Evolutionary conservation across 2,113 vertebrate species (phyloP).

Genomic region (Caranx melampygus): DNA sequence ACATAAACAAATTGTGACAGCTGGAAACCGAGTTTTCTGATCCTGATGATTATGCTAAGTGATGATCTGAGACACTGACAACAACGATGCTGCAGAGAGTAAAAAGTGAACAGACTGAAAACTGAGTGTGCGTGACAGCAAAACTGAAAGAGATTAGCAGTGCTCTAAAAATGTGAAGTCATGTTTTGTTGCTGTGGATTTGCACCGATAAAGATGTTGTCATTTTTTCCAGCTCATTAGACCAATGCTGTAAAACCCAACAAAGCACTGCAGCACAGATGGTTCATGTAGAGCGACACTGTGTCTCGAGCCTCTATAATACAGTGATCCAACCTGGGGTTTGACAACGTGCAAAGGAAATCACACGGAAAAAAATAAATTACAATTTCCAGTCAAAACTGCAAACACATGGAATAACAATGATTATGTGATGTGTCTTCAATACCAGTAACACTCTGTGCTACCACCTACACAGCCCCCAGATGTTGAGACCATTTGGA

Average conservation of each 20-base stretch:
- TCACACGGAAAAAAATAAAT: not conserved
- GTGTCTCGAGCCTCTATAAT: not conserved
- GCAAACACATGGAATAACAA: not conserved
- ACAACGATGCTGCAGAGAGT: not conserved
- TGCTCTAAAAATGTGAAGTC: not conserved
- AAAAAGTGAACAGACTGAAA: not conserved
- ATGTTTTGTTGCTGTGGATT: not conserved
- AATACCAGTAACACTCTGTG: not conserved
- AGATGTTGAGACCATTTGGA: no score
- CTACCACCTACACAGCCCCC: not conserved
- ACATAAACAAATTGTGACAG: slow-evolving; percentile 52
- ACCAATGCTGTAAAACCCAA: not conserved
- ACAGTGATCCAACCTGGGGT: not conserved
- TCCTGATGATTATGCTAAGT: slow-evolving; percentile 38
- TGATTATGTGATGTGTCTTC: not conserved
- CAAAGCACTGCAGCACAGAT: not conserved
- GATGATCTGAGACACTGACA: slow-evolving; percentile 6
- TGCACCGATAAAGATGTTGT: not conserved
- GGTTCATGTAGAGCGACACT: not conserved
- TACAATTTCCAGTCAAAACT: no score
- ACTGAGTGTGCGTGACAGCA: not conserved
- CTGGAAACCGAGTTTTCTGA: slow-evolving; percentile 31
- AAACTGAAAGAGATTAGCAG: not conserved
- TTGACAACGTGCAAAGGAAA: not conserved
- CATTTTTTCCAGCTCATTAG: not conserved